Evolutionary conservation across 2,888 invertebrate genomes (phyloP), one percentile per base, ranked within the genome.

Genomic region (Bombyx huttoni): DNA sequence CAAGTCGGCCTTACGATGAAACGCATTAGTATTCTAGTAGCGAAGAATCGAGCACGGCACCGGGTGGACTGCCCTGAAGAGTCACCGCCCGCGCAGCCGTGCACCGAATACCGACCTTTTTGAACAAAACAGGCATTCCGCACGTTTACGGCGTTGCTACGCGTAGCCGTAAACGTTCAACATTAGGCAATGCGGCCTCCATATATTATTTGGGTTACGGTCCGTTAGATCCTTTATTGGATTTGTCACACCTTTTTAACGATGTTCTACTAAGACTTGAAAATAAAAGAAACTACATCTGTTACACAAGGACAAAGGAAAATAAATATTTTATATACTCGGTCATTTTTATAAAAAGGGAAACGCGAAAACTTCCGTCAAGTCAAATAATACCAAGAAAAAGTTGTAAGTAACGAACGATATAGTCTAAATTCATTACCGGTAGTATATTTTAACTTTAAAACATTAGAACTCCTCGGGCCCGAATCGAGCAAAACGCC

Each of bases 51-150:
- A 71, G 73, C 74, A 73, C 75, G 74, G 77, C 73, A 74, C 75
- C 70, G 73, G 72, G 70, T 78, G 79, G 74, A 80, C 78, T 71
- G 77, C 71, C 69, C 75, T 69, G 78, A 79, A 79, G 79, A 84
- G 87, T 87, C 87, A 84, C 75, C 81, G 86, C 64, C 82, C 85
- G 78, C 75, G 57, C 59, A 59, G 59, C 65, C 84, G 86, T 85
- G 86, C 70, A 62, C 64, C 67, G 86, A 83, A 88, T 88, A 81
- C 78, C 55, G 66, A 69, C 73, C 66, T 67, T 62, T 62, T 61
- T 65, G 68, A 67, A 69, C 68, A 67, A 57, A 63, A 70, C 64
- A 73, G 67, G 68, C 75, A 81, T 82, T 77, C 79, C 75, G 61
- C 65, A 63, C 73, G 60, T 72, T 67, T 73, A 73, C 69, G 68